Percentiles rank a stretch among this genome's conserved stretches.
Evolutionary conservation across 2,888 invertebrate species (phyloP).

Genomic region (Danaus chrysippus): DNA sequence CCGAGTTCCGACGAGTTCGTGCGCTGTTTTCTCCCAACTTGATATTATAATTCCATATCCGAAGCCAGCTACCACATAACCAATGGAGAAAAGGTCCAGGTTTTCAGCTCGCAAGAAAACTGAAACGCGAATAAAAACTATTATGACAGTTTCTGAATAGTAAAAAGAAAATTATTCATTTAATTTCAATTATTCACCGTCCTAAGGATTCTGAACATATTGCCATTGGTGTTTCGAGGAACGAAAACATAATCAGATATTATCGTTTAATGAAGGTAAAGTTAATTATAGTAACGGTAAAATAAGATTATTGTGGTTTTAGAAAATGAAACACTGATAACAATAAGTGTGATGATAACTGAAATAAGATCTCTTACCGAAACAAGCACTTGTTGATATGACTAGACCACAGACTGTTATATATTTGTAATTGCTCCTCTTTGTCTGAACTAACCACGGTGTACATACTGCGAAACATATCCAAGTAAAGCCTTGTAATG

Average conservation of each 20-base stretch:
- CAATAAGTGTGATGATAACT: background rate
- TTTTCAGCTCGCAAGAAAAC: constrained; percentile 59
- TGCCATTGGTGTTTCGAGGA: too few relatives aligned
- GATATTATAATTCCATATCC: constrained; percentile 72
- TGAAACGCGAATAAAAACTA: constrained; percentile 40
- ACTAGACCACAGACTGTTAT: constrained; percentile 55
- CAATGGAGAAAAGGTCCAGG: constrained; percentile 70
- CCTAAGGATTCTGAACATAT: too few relatives aligned
- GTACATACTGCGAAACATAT: constrained; percentile 66
- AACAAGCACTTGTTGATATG: constrained; percentile 58
- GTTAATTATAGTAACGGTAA: background rate
- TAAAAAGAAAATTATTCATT: constrained; percentile 7
- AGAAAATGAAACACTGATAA: too few relatives aligned
- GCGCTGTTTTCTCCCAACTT: constrained; percentile 67
- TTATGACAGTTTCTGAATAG: constrained; percentile 5
- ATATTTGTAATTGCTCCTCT: constrained; percentile 70
- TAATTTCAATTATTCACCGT: background rate
- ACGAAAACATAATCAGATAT: too few relatives aligned
- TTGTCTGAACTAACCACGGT: constrained; percentile 67
- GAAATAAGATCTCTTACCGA: constrained; percentile 48
- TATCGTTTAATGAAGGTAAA: too few relatives aligned
- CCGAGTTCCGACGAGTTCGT: constrained; percentile 69
- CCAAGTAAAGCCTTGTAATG: constrained; percentile 71
- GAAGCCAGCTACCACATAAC: constrained; percentile 71
- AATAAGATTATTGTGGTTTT: background rate